Evolutionary conservation across 2,797 vertebrate genomes (phyloP), one percentile per base, ranked within the genome.

Genomic region (Cossypha dichroa): DNA sequence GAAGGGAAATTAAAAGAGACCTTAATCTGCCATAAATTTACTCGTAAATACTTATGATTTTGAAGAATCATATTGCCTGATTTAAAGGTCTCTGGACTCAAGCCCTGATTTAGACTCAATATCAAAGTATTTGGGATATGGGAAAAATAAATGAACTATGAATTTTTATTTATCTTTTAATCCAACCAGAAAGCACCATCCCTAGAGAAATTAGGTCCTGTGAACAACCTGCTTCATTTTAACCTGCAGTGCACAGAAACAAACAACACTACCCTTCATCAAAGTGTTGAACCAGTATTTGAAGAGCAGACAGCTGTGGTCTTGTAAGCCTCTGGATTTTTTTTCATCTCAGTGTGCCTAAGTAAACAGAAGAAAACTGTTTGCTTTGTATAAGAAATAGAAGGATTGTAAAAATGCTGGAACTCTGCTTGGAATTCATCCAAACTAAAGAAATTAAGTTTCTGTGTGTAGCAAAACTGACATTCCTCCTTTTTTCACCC

Each of bases 391-490:
- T 76, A 55, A 85, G 63, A 78, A 81, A 84, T 13, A 82, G 48
- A 70, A 76, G 13, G 36, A 82, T 45, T 86, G 19, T 40, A 81
- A 91, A 97, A 93, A 82, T 29, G 26, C 26, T 76, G 79, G 51
- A 77, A 23, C 9, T 93, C 62, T 83, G 6, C 69, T 63, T 94
- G 74, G 56, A 97, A 92, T 52, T 96, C 4, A 54, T 70, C 88
- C 92, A 94, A 97, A 86, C 18, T 90, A 83, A 96, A 93, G 70
- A 96, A 93, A 88, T 91, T 46, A 94, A 74, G 63, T 89, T 92
- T 93, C 80, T 64, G 15, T 87, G 59, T 59, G n/a, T 22, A 81
- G 43, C 56, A 91, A 85, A 95, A 49, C 36, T 81, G 55, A 77
- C 36, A 81, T 92, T 94, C 88, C 68, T 89, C 73, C 28, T 55